Base-by-base conservation (phyloP, 2,888 invertebrate species). In the Oligia strigilis region DNA sequence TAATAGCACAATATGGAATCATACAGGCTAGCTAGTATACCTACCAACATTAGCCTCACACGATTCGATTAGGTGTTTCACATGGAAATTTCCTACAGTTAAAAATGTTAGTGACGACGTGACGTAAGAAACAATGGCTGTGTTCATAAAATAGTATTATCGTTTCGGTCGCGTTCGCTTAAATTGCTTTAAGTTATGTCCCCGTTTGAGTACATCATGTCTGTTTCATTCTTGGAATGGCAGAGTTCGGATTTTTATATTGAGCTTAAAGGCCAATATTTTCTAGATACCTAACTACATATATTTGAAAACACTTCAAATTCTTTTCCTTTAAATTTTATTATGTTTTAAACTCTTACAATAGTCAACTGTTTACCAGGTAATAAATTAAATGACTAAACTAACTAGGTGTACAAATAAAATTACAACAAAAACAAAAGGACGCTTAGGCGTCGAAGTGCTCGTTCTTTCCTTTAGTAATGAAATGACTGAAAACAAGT, bases 61-160 rank as follows among this genome's bases (percentile, higher is more conserved):
- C 70, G 72, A 72, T 80, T 76, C 81, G 78, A 62, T 80, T 76
- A 82, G 75, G 84, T 74, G 72, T 80, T 81, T 85, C 84, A 76
- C 66, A 65, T 84, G 89, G 89, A 89, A 90, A 87, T 82, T 90
- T 89, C 89, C 89, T 81, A 43, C 84, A 75, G 70, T 84, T 81
- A 88, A 89, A 87, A 87, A 78, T 80, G 67, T 81, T 83, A 73
- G 67, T 62, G 72, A 72, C 73, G 46, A 70, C 73, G 77, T 82
- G 81, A 83, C 84, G 81, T 74, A 81, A 81, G 78, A 77, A 88
- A 89, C 89, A 88, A 88, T 89, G 81, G 83, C 55, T 49, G 75
- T 65, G 83, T 78, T 86, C 89, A 71, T 83, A 85, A 86, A 87
- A 75, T 75, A 74, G 67, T 65, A 84, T 83, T 87, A 85, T 77